These are phyloP conservation scores for Lepidocolaptes lacrymiger DNA, from an alignment of 2,797 vertebrate genomes.

Conservation along the genomic window DNA sequence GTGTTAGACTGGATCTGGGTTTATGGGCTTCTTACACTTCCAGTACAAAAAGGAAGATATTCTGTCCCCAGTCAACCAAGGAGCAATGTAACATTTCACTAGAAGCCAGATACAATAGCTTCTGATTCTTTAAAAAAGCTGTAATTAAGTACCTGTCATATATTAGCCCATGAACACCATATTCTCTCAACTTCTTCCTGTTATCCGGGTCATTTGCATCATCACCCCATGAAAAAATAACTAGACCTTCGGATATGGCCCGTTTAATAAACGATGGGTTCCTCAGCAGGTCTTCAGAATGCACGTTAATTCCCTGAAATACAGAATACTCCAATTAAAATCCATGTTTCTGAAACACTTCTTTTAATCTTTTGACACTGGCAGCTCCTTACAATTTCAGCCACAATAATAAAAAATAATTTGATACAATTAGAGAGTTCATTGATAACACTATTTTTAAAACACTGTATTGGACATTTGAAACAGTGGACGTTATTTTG, in stretches of 20 bases:
- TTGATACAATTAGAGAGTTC: not conserved
- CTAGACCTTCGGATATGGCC: constrained; percentile 90
- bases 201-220: constrained; percentile 93
- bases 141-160: constrained; percentile 87
- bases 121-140: not conserved
- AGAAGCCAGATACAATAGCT: not conserved
- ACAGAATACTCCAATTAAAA: not conserved
- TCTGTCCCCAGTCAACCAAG: not conserved
- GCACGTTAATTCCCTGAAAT: constrained; percentile 90
- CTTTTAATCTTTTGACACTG: not conserved
- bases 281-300: constrained; percentile 91
- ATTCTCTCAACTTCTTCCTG: constrained; percentile 86
- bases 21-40: not conserved
- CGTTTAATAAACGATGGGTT: constrained; percentile 84
- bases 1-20: not conserved
- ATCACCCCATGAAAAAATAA: constrained; percentile 97
- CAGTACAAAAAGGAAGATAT: not conserved
- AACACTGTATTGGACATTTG: not conserved
- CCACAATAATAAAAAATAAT: not conserved
- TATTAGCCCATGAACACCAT: constrained; percentile 92
- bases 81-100: not conserved
- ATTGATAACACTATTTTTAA: not conserved
- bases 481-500: not conserved
- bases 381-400: not conserved
- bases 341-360: not conserved